A percentile compares a stretch with the other conserved stretches of the same genome.
Conservation (phyloP, 2,888 invertebrate species). For the Apamea epomidion region DNA sequence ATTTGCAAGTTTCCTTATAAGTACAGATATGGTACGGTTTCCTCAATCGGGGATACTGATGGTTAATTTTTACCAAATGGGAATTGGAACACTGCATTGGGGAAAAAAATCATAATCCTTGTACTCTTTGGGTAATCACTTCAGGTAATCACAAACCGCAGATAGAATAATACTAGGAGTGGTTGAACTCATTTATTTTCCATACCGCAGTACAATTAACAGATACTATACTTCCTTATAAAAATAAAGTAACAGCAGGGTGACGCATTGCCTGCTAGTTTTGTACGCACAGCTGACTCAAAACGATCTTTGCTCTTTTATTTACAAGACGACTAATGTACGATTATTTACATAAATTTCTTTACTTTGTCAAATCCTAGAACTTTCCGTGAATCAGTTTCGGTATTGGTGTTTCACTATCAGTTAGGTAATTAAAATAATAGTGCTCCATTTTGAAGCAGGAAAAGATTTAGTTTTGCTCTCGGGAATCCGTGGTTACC, state of each 20-base stretch:
- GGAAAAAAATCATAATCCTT: neutral
- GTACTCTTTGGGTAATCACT: slow-evolving; percentile 8
- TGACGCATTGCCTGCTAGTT: slow-evolving; percentile 57
- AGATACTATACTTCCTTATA: slow-evolving; percentile 59
- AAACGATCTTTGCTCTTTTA: slow-evolving; percentile 57
- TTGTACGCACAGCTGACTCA: slow-evolving; percentile 68
- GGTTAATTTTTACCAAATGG: neutral
- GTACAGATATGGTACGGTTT: neutral
- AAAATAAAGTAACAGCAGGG: slow-evolving; percentile 55
- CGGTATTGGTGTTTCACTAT: neutral
- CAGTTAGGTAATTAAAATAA: slow-evolving; percentile 11
- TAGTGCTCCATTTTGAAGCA: slow-evolving; percentile 21
- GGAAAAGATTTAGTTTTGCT: slow-evolving; percentile 25
- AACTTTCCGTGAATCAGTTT: slow-evolving; percentile 18
- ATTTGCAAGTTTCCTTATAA: neutral
- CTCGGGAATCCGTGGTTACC: slow-evolving; percentile 3
- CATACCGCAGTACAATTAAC: slow-evolving; percentile 17
- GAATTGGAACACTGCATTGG: neutral
- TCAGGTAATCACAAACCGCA: slow-evolving; percentile 27
- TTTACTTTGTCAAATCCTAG: slow-evolving; percentile 24
- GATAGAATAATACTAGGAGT: slow-evolving; percentile 29
- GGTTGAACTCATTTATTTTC: slow-evolving; percentile 41
- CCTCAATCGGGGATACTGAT: neutral
- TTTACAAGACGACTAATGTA: slow-evolving; percentile 27
- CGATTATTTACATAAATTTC: slow-evolving; percentile 4